These are phyloP conservation scores for Pecten maximus DNA, from an alignment of 2,888 invertebrate genomes.

Conservation along the genomic window DNA sequence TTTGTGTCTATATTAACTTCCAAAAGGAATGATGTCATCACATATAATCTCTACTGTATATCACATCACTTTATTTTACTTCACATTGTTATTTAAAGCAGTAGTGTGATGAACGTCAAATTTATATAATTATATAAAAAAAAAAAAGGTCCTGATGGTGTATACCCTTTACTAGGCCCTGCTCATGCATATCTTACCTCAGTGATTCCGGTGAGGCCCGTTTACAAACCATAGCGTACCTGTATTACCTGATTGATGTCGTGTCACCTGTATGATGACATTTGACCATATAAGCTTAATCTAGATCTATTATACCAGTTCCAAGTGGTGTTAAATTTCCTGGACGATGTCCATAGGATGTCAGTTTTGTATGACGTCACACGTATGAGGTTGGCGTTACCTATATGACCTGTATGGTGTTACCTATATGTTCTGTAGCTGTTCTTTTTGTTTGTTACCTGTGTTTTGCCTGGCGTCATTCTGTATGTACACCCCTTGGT, in stretches of 20 bases:
- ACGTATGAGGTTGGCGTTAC: not conserved
- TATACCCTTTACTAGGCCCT: not conserved
- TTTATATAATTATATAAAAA: too few relatives aligned
- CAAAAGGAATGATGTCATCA: too few relatives aligned
- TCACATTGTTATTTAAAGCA: too few relatives aligned
- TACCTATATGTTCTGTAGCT: slow-evolving; percentile 15
- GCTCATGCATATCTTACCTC: not conserved
- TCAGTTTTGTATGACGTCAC: slow-evolving; percentile 1
- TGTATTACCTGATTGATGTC: not conserved
- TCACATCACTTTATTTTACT: too few relatives aligned
- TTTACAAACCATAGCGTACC: not conserved
- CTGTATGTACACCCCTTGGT: slow-evolving; percentile 3
- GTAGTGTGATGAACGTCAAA: too few relatives aligned
- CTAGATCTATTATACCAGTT: not conserved
- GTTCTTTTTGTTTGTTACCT: slow-evolving; percentile 15
- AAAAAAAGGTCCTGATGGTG: not conserved
- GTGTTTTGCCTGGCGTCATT: slow-evolving; percentile 13
- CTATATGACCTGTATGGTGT: not conserved
- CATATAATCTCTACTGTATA: too few relatives aligned
- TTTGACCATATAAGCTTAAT: not conserved
- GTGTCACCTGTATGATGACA: not conserved
- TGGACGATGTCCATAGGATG: not conserved
- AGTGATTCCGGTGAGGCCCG: not conserved
- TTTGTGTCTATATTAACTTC: too few relatives aligned
- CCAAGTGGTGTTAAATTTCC: not conserved